Evolutionary conservation across 2,113 vertebrate genomes (phyloP), one percentile per base, ranked within the genome.

Genomic region (Forbesichthys papilliferus): DNA sequence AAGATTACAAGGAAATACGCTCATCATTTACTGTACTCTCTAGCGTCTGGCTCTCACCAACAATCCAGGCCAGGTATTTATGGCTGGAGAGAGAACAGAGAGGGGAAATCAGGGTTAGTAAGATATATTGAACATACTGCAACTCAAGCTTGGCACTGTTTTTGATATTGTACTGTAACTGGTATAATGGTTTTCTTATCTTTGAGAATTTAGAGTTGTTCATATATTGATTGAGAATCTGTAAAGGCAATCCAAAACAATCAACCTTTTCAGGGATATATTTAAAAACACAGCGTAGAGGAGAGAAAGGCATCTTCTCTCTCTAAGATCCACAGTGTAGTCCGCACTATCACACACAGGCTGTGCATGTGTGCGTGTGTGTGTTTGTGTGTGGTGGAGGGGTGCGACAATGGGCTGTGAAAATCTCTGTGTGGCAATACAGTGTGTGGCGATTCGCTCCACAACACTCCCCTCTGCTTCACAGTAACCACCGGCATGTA

Each of bases 21-120:
- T 65, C 83, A 85, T 92, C 84, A 92, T 92, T 91, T 92, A 87
- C 82, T 84, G 69, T 69, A 61, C 77, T 91, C 91, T 93, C 91
- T 62, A 59, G 88, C 87, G 90, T 79, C 73, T 70, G 65, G 58
- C 81, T 84, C 89, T 92, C 89, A 90, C 86, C 73, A 14, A 76
- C 34, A 82, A 86, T 90, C 77, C 82, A 78, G 69, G 48, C 63
- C 84, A 78, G 67, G 68, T 81, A 77, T 86, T 81, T 77, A 80
- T 66, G 47, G 60, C 56, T 76, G 84, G 81, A 53, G 64, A 34
- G 27, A 56, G 57, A 68, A 77, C 66, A 66, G 68, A 79, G 20
- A 4, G 49, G 66, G 71, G 64, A 52, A 80, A 59, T n/a, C 14
- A 75, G 52, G 64, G 62, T 27, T 27, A 27, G 27, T 27, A 27